These are phyloP conservation scores for Meteorus colon DNA, from an alignment of 2,888 invertebrate genomes.

Conservation along the genomic window DNA sequence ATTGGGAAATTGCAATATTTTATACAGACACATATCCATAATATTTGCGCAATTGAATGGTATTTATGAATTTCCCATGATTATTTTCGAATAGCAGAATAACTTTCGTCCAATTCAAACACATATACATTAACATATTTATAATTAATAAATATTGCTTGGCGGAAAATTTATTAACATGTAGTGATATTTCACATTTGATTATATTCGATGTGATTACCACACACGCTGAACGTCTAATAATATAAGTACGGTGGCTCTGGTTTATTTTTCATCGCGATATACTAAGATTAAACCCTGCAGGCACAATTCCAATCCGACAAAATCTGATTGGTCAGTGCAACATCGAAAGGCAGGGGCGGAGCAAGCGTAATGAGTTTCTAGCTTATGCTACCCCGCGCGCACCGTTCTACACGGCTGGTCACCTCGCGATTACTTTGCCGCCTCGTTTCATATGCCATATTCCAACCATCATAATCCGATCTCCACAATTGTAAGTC, in stretches of 20 bases:
- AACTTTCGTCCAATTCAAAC: too few relatives aligned
- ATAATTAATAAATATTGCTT: neutral
- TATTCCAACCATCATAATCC: constrained; percentile 11
- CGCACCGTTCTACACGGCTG: constrained; percentile 48
- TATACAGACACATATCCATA: neutral
- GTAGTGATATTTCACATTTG: too few relatives aligned
- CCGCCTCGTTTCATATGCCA: constrained; percentile 11
- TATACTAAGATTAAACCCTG: constrained; percentile 70
- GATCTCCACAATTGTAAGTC: constrained; percentile 6
- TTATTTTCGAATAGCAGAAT: too few relatives aligned
- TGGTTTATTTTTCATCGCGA: constrained; percentile 36
- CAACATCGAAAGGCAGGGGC: constrained; percentile 70
- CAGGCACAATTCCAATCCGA: constrained; percentile 69
- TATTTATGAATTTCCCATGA: neutral
- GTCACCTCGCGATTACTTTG: constrained; percentile 41
- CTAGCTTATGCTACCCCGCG: constrained; percentile 62
- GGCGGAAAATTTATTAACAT: too few relatives aligned
- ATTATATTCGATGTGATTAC: neutral
- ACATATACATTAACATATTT: neutral
- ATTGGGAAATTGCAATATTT: neutral
- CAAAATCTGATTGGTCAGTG: constrained; percentile 69
- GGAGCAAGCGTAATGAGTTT: constrained; percentile 72
- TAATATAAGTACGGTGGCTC: constrained; percentile 19
- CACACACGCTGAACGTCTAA: constrained; percentile 4
- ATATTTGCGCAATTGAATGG: neutral